Base-by-base conservation (phyloP, 2,113 vertebrate species). In the Hippolais icterina region DNA sequence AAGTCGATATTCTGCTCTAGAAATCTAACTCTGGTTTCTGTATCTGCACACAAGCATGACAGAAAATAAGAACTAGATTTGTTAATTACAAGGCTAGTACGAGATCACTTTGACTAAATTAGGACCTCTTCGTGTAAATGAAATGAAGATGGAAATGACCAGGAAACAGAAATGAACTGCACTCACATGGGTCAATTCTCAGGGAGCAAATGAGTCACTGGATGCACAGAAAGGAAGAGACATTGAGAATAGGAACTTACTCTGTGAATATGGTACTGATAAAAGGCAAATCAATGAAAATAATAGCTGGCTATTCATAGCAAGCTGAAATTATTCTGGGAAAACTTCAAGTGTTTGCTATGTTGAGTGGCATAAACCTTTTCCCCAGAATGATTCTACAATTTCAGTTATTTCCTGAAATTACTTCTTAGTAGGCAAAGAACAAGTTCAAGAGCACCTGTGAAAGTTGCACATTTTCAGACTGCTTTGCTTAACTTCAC, bases 121-220 rank as follows among this genome's bases (percentile, higher is more conserved):
- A 23, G 10, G 16, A 59, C 63, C 39, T 72, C 16, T 80, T 60
- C 11, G 33, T 3, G 3, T 6, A 86, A n/a, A 59, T 13, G 17
- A 90, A 69, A 69, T 21, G 37, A 33, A 82, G 23, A n/a, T 52
- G 29, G 37, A 66, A 88, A 63, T 12, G 19, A 21, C 14, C 44
- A 68, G 35, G 75, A 91, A 84, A 63, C 0, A 71, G 12, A 76
- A 79, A 69, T 5, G 13, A 37, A 27, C 52, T 35, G 5, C 33
- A 84, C 1, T 2, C 6, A 31, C 27, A 12, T 2, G 18, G 42
- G 4, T 10, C 11, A 60, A 50, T 16, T 1, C 1, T 59, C 25
- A 75, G 21, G 8, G n/a, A 68, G 49, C 56, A 88, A 88, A 83
- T 0, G 4, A 64, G 31, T 41, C 41, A 41, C 37, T 77, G 46